These are phyloP conservation scores for Chymomyza costata DNA, from an alignment of 1,140 invertebrate genomes.

Conservation along the genomic window DNA sequence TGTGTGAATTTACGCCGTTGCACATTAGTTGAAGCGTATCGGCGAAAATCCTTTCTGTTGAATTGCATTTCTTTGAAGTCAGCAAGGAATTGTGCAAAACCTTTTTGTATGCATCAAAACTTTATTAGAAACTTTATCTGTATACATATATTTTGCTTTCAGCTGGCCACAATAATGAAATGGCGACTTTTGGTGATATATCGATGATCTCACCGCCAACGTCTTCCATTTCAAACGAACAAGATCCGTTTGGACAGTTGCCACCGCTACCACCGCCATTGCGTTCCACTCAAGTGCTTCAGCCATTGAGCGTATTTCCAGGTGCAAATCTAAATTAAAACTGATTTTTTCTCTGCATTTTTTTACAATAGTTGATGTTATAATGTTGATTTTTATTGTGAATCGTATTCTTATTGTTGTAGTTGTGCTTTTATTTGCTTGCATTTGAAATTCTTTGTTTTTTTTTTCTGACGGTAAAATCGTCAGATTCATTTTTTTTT, in stretches of 20 bases:
- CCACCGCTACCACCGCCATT: constrained; percentile 75
- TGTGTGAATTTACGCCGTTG: too few species aligned
- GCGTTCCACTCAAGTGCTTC: constrained; percentile 75
- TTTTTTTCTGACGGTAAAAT: too few species aligned
- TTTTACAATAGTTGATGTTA: constrained; percentile 1
- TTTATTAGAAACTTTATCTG: too few species aligned
- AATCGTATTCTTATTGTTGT: neutral
- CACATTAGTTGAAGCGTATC: too few species aligned
- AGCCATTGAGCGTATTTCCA: constrained; percentile 75
- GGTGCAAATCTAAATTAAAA: constrained; percentile 43
- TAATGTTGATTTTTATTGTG: neutral
- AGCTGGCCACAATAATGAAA: constrained; percentile 75
- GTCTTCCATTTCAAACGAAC: constrained; percentile 75
- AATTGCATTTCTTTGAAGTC: too few species aligned
- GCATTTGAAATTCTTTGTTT: constrained; percentile 23
- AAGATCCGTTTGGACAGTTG: constrained; percentile 75
- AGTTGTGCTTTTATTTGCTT: constrained; percentile 29
- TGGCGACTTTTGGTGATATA: constrained; percentile 74
- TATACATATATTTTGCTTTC: too few species aligned
- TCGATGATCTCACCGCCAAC: constrained; percentile 76
- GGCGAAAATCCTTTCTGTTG: too few species aligned
- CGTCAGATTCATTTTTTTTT: too few species aligned
- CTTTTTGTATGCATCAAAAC: too few species aligned
- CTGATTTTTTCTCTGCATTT: constrained; percentile 24
- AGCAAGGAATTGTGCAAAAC: too few species aligned